Evolutionary conservation across 2,113 vertebrate genomes (phyloP).

Genomic region (Vimba vimba): DNA sequence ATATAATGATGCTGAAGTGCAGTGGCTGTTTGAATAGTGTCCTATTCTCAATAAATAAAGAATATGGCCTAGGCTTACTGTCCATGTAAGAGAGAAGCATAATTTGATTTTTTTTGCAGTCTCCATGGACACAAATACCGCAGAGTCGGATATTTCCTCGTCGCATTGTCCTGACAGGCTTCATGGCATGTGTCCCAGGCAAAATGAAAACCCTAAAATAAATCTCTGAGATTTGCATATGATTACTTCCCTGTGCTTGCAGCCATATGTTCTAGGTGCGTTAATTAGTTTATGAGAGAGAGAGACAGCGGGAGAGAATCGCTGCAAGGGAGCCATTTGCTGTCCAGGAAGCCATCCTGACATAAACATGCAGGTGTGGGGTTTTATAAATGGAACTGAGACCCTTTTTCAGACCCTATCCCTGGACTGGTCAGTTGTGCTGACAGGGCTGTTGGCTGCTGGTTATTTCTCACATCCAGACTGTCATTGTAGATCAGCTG

Average conservation of each 20-base stretch:
- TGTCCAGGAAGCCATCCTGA: conserved; percentile 3
- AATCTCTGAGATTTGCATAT: conserved; percentile 65
- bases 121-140: conserved; percentile 47
- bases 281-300: conserved; percentile 63
- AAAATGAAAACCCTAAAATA: conserved; percentile 61
- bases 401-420: conserved; percentile 60
- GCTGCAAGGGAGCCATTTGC: conserved; percentile 1
- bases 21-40: conserved; percentile 47
- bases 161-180: conserved; percentile 53
- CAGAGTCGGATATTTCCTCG: conserved; percentile 37
- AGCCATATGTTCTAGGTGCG: conserved; percentile 68
- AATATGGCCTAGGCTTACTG: conserved; percentile 21
- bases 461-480: conserved; percentile 55
- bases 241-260: conserved; percentile 61
- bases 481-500: conserved; percentile 56
- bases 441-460: conserved; percentile 58
- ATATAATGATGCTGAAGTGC: conserved; percentile 41
- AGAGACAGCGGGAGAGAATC: neutral
- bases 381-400: conserved; percentile 37
- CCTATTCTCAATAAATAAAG: conserved; percentile 47
- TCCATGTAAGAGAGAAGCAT: conserved; percentile 30
- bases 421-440: conserved; percentile 65
- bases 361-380: conserved; percentile 19
- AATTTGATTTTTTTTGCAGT: conserved; percentile 44
- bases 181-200: conserved; percentile 54